Base-by-base conservation (phyloP, 2,797 vertebrate genomes). In the Gastrophryne carolinensis region DNA sequence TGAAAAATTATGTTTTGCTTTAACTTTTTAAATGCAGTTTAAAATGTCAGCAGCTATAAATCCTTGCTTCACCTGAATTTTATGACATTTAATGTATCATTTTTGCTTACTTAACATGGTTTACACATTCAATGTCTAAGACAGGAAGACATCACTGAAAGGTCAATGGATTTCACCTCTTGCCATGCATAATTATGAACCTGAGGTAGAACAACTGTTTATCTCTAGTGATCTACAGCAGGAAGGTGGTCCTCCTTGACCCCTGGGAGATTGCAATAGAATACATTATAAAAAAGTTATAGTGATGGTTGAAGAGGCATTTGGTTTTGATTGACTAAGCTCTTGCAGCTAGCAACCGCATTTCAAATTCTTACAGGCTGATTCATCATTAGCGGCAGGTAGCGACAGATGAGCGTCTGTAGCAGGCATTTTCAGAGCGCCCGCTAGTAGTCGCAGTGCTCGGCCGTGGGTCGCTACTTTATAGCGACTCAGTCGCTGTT, bases 191-290 rank as follows among this genome's bases (percentile, higher is more conserved):
- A 13, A 47, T 30, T 44, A 47, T 78, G 79, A 2, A 74, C 72
- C 62, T 6, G 70, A 50, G 41, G 56, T 13, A 11, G 30, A 73
- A 60, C 4, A 72, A 68, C 10, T 35, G 34, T 5, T 47, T 26
- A 3, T 35, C 74, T 77, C 68, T 8, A 11, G 32, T 44, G 77
- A 70, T 76, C 70, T 57, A 56, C 78, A 81, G 24, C 37, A 15
- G 19, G 19, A 54, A 39, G 32, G 19, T 41, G 52, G 19, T 66
- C 65, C 65, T 75, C 21, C 13, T 2, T 69, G 47, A 69, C 65
- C 60, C 73, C 62, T 63, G 44, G n/a, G n/a, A n/a, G n/a, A n/a
- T 63, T 19, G 57, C 63, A 63, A 69, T 63, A 70, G 53, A 63
- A 76, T 54, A 44, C 54, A 70, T 69, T n/a, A n/a, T n/a, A n/a